Base-by-base conservation (phyloP, 2,888 invertebrate genomes). In the Torymus tubicola region DNA sequence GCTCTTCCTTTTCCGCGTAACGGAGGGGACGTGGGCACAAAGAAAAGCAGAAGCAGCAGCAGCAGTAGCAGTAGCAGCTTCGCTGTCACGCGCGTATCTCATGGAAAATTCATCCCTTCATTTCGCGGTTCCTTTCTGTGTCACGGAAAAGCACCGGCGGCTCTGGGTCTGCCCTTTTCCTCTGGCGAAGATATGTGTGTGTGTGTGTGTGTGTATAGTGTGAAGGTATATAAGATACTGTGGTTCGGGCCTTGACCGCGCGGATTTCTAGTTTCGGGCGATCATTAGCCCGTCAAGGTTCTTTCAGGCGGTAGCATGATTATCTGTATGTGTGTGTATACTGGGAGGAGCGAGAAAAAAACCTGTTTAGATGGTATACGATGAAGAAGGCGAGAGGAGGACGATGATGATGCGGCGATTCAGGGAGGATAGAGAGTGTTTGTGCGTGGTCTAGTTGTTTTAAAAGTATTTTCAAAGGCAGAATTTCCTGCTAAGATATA, bases 61-160 rank as follows among this genome's bases (percentile, higher is more conserved):
- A n/a, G n/a, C n/a, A n/a, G n/a, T n/a, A n/a, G n/a, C n/a, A n/a
- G n/a, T n/a, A n/a, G 31, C 4, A 31, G 31, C 31, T 4, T 31
- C 31, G 31, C 31, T 31, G 8, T 31, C 11, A 5, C 53, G 31
- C 64, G 42, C 58, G 52, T 18, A 18, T 73, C 83, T 86, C 86
- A 87, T 87, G 82, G 84, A 87, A 87, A 84, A 87, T 87, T 86
- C 87, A 87, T 85, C 84, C 81, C 83, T 83, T 86, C 86, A 87
- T 87, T 86, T 87, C 84, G 83, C 81, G 80, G 42, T 70, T 83
- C 83, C 84, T 61, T 81, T 81, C 67, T 79, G 61, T 63, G 67
- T 58, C 58, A 69, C 69, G 81, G 31, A 61, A 14, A 42, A 78
- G 70, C 78, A 81, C 70, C 74, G 76, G 2, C 31, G 31, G 31